A percentile compares a stretch with the other conserved stretches of the same genome.
phyloP scores from a whole-genome alignment of 2,888 invertebrate species.

The Trissolcus japonicus region DNA sequence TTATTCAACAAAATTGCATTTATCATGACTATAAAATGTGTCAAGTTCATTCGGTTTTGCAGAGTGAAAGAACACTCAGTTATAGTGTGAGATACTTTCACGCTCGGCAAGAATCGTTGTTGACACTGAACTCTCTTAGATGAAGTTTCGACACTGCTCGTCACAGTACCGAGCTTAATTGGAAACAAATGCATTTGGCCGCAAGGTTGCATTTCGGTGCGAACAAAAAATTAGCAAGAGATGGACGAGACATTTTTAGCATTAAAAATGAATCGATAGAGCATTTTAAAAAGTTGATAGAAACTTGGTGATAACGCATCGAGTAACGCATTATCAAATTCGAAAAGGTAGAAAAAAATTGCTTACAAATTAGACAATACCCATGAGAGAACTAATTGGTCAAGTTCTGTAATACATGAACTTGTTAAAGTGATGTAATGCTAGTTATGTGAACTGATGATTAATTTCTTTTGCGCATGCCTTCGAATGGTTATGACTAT shows the following conservation, averaged over 20 bases:
- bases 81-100: conserved; percentile 50
- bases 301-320: no score
- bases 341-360: not conserved
- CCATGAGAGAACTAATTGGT: not conserved
- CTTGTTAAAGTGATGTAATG: conserved; percentile 49
- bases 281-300: no score
- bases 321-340: not conserved
- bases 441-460: conserved; percentile 38
- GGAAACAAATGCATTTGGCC: conserved; percentile 31
- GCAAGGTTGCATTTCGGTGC: conserved; percentile 21
- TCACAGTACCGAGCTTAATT: conserved; percentile 40
- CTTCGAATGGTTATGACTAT: conserved; percentile 51
- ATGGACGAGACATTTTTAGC: no score
- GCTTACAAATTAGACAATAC: no score
- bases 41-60: conserved; percentile 51
- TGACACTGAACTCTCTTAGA: conserved; percentile 54
- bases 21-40: conserved; percentile 31
- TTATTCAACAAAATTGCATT: conserved; percentile 15
- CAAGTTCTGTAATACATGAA: conserved; percentile 15
- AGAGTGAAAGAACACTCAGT: conserved; percentile 30
- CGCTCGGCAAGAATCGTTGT: conserved; percentile 42
- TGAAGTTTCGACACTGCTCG: conserved; percentile 44
- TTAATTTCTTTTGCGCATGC: conserved; percentile 46
- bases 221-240: no score
- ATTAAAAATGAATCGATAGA: no score